phyloP scores from a whole-genome alignment of 2,888 invertebrate species.

The Lumbricus terrestris region DNA sequence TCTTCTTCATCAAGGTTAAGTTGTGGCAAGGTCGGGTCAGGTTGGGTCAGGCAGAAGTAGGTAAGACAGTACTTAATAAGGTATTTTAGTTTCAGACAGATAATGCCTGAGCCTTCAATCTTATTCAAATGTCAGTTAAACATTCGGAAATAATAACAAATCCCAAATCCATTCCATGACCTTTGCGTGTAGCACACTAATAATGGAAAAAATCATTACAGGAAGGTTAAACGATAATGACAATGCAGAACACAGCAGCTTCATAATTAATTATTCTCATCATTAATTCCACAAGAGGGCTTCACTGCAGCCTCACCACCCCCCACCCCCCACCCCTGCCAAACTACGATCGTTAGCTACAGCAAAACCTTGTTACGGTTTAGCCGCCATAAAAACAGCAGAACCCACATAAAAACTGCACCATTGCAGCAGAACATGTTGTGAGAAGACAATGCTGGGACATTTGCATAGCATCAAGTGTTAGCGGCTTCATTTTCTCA shows the following conservation, averaged over 20 bases:
- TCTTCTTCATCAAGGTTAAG: too few relatives aligned
- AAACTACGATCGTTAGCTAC: background rate
- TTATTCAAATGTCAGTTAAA: background rate
- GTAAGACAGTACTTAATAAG: background rate
- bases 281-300: too few relatives aligned
- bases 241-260: too few relatives aligned
- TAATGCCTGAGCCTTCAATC: background rate
- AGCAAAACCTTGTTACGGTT: background rate
- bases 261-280: background rate
- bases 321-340: too few relatives aligned
- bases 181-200: background rate
- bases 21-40: too few relatives aligned
- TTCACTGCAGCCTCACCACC: background rate
- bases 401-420: background rate
- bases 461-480: too few relatives aligned
- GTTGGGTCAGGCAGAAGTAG: background rate
- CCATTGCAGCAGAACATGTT: background rate
- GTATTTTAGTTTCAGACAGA: too few relatives aligned
- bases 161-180: background rate
- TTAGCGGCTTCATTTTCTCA: too few relatives aligned
- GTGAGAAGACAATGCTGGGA: too few relatives aligned
- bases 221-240: background rate
- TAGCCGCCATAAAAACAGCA: background rate
- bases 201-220: background rate
- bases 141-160: background rate